These are phyloP conservation scores for Phacellophora camtschatica DNA, from an alignment of 30 jellyfish, hydroid and myxozoan genomes.

Conservation along the genomic window DNA sequence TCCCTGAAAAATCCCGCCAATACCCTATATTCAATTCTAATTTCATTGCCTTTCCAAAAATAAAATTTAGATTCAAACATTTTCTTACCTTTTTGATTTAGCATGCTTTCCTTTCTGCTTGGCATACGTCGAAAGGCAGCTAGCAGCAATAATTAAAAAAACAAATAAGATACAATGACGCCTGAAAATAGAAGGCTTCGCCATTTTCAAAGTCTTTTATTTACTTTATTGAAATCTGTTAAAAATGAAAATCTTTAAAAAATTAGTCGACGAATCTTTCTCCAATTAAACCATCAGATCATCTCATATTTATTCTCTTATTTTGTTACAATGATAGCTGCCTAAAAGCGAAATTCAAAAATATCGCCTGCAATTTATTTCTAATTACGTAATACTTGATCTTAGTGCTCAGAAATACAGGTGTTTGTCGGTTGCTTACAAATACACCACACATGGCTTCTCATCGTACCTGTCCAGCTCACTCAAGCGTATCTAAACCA, in stretches of 20 bases:
- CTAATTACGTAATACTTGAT: conserved; percentile 50
- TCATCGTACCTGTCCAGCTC: conserved; percentile 22
- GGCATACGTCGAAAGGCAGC: conserved; percentile 25
- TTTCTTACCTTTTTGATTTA: conserved; percentile 23
- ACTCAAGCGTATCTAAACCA: conserved; percentile 13
- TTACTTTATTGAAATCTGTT: not conserved
- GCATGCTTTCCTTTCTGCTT: conserved; percentile 41
- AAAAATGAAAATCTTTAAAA: not conserved
- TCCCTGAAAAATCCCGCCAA: no score
- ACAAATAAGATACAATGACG: conserved; percentile 12
- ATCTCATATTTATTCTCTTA: no score
- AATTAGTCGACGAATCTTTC: not conserved
- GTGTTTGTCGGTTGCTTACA: conserved; percentile 54
- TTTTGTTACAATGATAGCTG: no score
- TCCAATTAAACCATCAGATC: not conserved
- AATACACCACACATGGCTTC: conserved; percentile 54
- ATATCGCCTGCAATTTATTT: not conserved
- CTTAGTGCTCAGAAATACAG: conserved; percentile 42
- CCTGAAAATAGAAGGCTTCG: conserved; percentile 23
- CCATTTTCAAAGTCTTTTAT: not conserved
- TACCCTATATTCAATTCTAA: no score
- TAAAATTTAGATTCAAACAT: no score
- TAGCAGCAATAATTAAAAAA: conserved; percentile 1
- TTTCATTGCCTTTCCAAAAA: no score
- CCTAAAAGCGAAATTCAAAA: not conserved